phyloP scores from a whole-genome alignment of 1,140 invertebrate species.

The Conus betulinus region DNA sequence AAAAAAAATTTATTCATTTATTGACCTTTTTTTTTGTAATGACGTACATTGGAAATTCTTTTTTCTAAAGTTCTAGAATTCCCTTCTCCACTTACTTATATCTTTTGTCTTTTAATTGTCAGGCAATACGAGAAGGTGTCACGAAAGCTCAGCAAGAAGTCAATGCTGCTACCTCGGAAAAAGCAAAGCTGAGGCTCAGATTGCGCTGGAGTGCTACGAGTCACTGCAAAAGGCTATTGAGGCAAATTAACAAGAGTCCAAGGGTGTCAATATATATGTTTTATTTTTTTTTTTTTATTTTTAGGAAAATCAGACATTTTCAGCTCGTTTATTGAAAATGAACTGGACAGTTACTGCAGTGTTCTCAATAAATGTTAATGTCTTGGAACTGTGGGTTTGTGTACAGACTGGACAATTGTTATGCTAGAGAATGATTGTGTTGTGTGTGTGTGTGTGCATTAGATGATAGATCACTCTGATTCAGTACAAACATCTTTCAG shows the following conservation, averaged over 20 bases:
- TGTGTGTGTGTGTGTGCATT: no score
- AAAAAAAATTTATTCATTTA: neutral
- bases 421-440: no score
- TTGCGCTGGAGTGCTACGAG: slow-evolving; percentile 96
- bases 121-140: slow-evolving; percentile 83
- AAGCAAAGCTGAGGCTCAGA: slow-evolving; percentile 94
- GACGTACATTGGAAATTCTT: neutral
- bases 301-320: no score
- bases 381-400: no score
- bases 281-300: neutral
- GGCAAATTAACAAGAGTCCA: neutral
- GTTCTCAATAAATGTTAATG: neutral
- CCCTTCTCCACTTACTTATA: neutral
- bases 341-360: neutral
- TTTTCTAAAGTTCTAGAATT: neutral
- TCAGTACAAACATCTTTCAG: no score
- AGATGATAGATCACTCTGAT: no score
- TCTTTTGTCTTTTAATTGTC: slow-evolving; percentile 18
- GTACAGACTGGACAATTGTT: no score
- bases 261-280: neutral
- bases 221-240: slow-evolving; percentile 87
- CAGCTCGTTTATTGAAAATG: neutral
- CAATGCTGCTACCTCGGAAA: slow-evolving; percentile 86
- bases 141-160: slow-evolving; percentile 91
- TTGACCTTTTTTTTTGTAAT: neutral